A percentile compares a stretch with the other conserved stretches of the same genome.
These are phyloP conservation scores for Myotis vivesi DNA, from an alignment of 2,797 vertebrate species.

Conservation along the genomic window DNA sequence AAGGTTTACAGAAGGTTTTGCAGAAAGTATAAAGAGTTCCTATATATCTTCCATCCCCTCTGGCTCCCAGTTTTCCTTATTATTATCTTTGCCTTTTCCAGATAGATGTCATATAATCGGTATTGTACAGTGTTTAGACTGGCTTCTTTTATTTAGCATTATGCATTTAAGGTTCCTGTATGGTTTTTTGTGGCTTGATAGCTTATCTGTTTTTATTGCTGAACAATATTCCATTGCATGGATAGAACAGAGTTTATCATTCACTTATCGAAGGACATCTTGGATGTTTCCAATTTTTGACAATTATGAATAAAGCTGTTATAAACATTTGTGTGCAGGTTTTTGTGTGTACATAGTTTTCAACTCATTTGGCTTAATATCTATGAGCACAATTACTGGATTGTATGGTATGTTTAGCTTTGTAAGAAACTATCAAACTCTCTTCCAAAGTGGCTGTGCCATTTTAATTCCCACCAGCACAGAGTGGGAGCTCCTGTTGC, in stretches of 20 bases:
- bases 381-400: neutral
- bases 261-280: neutral
- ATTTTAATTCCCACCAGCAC: neutral
- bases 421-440: neutral
- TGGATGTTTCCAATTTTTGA: neutral
- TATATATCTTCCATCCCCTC: neutral
- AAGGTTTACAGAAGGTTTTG: neutral
- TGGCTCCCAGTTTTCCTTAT: neutral
- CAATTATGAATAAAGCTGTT: neutral
- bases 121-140: neutral
- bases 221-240: neutral
- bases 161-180: neutral
- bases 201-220: neutral
- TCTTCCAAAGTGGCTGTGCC: neutral
- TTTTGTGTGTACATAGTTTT: conserved; percentile 1
- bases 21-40: neutral
- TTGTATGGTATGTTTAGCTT: neutral
- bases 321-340: neutral
- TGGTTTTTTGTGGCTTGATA: neutral
- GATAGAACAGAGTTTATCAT: neutral
- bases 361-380: neutral
- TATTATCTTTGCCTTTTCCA: neutral
- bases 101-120: neutral
- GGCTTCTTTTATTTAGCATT: neutral
- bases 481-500: neutral